Conservation (phyloP, 2,888 invertebrate genomes). For the Cephus rjabovi region DNA sequence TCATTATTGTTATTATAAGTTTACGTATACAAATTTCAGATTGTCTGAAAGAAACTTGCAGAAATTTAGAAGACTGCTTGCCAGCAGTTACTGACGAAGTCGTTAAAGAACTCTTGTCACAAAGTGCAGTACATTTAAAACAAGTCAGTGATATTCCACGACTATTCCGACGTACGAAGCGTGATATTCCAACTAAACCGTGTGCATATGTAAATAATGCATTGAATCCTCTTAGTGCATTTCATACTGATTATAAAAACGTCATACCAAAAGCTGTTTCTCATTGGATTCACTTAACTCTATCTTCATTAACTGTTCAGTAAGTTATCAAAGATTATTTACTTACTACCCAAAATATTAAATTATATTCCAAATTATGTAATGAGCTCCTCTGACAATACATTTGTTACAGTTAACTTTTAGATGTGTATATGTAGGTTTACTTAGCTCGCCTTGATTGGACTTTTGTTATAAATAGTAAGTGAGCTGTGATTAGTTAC, state of each 20-base stretch:
- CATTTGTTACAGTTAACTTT: not conserved
- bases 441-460: no score
- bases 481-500: no score
- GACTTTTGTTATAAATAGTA: no score
- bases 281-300: conserved; percentile 65
- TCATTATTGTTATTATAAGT: not conserved
- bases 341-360: not conserved
- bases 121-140: conserved; percentile 74
- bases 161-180: conserved; percentile 90
- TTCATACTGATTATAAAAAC: conserved; percentile 69
- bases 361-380: not conserved
- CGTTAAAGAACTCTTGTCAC: conserved; percentile 62
- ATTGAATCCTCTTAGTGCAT: conserved; percentile 72
- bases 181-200: conserved; percentile 84
- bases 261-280: conserved; percentile 60
- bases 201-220: conserved; percentile 83
- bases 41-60: conserved; percentile 37
- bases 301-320: conserved; percentile 68
- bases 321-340: conserved; percentile 52
- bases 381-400: not conserved
- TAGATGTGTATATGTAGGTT: no score
- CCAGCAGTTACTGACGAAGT: conserved; percentile 63
- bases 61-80: conserved; percentile 30
- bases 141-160: conserved; percentile 95
- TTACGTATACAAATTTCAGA: conserved; percentile 25